Conservation (phyloP, 2,797 vertebrate genomes). For the Eleutherodactylus coqui region DNA sequence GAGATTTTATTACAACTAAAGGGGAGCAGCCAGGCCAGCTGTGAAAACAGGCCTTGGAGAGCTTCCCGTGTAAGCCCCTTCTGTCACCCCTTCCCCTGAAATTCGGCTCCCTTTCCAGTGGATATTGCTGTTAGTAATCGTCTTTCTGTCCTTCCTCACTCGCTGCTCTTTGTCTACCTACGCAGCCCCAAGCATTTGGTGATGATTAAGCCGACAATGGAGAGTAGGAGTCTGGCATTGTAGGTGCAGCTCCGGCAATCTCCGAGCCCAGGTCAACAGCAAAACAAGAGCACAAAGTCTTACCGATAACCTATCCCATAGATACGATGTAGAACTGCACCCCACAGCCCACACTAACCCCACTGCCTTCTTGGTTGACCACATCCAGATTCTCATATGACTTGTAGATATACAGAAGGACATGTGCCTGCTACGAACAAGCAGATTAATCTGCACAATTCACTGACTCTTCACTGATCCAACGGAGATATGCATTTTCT, state of each 20-base stretch:
- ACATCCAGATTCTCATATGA: too few relatives aligned
- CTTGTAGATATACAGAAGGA: too few relatives aligned
- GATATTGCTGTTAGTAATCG: not conserved
- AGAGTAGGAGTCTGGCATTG: conserved; percentile 13
- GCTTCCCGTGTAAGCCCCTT: conserved; percentile 43
- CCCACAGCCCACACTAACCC: not conserved
- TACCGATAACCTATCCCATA: not conserved
- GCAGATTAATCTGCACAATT: too few relatives aligned
- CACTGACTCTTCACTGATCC: too few relatives aligned
- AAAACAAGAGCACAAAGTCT: not conserved
- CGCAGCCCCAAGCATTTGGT: conserved; percentile 41
- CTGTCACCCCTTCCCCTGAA: conserved; percentile 50
- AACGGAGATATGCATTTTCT: too few relatives aligned
- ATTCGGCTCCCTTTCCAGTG: not conserved
- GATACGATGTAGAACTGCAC: not conserved
- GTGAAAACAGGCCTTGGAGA: conserved; percentile 60
- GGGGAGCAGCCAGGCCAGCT: conserved; percentile 59
- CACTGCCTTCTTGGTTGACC: too few relatives aligned
- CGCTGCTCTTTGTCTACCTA: not conserved
- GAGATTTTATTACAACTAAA: conserved; percentile 58
- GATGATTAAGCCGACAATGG: conserved; percentile 35
- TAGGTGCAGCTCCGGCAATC: conserved; percentile 22
- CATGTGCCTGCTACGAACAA: too few relatives aligned
- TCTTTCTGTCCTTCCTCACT: not conserved
- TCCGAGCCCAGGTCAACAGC: not conserved